Evolutionary conservation across 2,797 vertebrate genomes (phyloP).

Genomic region (Arremon aurantiirostris): DNA sequence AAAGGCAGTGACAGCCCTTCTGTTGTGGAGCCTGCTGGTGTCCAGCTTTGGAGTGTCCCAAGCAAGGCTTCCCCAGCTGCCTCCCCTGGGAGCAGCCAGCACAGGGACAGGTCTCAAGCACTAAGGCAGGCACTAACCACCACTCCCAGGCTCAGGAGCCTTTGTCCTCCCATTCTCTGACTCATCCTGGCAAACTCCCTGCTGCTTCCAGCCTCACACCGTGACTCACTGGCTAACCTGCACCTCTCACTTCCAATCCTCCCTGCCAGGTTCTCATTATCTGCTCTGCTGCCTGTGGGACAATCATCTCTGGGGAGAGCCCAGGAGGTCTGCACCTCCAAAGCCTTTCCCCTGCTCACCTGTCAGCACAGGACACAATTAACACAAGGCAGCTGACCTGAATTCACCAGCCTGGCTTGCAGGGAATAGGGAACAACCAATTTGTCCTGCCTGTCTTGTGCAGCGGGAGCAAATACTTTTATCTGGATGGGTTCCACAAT

Average conservation of each 20-base stretch:
- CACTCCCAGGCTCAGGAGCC: neutral
- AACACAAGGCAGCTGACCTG: neutral
- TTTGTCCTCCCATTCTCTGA: slow-evolving; percentile 4
- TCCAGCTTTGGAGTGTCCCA: neutral
- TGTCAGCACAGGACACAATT: neutral
- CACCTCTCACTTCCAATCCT: slow-evolving; percentile 18
- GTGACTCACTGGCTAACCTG: slow-evolving; percentile 39
- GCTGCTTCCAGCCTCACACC: slow-evolving; percentile 2
- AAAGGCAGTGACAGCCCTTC: neutral
- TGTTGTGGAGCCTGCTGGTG: neutral
- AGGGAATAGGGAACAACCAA: neutral
- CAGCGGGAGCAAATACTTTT: neutral
- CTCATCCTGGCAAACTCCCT: neutral
- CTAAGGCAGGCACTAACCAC: neutral
- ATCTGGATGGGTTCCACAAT: neutral
- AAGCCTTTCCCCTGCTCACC: neutral
- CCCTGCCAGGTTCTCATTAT: slow-evolving; percentile 5
- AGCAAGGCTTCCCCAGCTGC: neutral
- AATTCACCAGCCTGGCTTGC: neutral
- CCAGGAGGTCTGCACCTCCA: neutral
- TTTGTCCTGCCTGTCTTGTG: neutral
- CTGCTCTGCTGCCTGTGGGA: neutral
- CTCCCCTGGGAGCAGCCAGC: neutral
- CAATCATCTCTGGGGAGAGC: neutral
- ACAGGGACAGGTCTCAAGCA: fast-evolving